These are phyloP conservation scores for Athene noctua DNA, from an alignment of 2,113 vertebrate genomes.

Conservation along the genomic window DNA sequence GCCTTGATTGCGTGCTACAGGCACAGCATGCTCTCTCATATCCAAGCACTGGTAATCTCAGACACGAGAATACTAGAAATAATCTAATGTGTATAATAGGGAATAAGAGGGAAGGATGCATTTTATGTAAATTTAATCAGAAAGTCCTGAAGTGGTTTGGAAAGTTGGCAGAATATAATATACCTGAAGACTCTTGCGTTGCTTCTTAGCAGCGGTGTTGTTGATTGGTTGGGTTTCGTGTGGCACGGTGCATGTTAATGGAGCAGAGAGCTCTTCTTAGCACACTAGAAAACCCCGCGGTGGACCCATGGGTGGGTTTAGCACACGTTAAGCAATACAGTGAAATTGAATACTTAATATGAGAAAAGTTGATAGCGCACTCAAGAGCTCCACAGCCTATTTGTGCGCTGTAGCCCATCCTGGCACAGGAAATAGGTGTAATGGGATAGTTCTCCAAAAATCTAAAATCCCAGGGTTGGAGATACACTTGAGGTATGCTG, in stretches of 20 bases:
- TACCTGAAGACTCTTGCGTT: background rate
- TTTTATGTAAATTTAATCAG: constrained; percentile 67
- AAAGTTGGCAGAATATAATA: constrained; percentile 15
- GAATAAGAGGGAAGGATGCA: constrained; percentile 28
- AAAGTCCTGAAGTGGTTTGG: constrained; percentile 36
- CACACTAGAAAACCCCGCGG: fast-evolving
- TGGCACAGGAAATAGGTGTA: fast-evolving
- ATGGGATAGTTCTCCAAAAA: background rate
- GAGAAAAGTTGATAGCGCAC: background rate
- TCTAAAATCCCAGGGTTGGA: background rate
- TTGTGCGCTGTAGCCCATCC: background rate
- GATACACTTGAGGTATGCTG: background rate
- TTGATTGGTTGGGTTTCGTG: fast-evolving
- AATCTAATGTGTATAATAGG: background rate
- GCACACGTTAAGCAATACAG: background rate
- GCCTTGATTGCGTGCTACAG: background rate
- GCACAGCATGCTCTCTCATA: background rate
- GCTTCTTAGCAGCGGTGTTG: background rate
- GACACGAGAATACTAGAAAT: constrained; percentile 5
- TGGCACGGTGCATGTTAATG: fast-evolving
- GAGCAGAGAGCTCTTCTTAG: background rate
- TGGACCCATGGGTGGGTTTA: background rate
- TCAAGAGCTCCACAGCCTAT: background rate
- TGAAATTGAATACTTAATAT: background rate
- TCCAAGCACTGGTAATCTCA: background rate